These are phyloP conservation scores for Nasalis larvatus DNA, from an alignment of 2,113 vertebrate species.

Conservation along the genomic window DNA sequence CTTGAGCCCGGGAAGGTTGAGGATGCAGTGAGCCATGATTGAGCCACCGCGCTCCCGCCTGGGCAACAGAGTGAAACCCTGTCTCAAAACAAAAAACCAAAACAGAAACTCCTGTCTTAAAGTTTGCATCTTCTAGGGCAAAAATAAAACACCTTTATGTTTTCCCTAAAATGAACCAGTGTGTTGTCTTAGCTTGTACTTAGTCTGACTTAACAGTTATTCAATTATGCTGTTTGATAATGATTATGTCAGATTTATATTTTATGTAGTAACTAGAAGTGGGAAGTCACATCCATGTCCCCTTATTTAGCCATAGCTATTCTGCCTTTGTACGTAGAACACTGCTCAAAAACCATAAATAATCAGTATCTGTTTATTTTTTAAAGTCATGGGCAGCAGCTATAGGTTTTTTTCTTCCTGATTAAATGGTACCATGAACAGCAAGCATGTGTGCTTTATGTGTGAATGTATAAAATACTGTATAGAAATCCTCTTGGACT, in stretches of 20 bases:
- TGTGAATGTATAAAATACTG: not conserved
- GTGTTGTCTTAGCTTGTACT: not conserved
- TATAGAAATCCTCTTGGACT: not conserved
- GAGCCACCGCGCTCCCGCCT: too few relatives aligned
- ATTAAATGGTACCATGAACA: not conserved
- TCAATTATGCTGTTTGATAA: not conserved
- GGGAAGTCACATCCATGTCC: not conserved
- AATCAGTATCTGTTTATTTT: not conserved
- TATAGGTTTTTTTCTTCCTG: not conserved
- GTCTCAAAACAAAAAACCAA: too few relatives aligned
- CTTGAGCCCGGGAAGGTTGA: too few relatives aligned
- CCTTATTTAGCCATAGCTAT: not conserved
- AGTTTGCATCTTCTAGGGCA: not conserved
- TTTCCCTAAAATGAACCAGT: not conserved
- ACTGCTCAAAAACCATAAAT: not conserved
- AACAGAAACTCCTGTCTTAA: not conserved
- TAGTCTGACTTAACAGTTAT: not conserved
- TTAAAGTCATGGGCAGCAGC: not conserved
- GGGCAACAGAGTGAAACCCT: too few relatives aligned
- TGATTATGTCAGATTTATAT: not conserved
- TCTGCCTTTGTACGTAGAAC: not conserved
- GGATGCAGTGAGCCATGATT: too few relatives aligned
- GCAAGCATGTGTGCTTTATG: not conserved
- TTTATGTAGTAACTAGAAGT: not conserved
- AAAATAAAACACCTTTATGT: not conserved